Base-by-base conservation (phyloP, 2,888 invertebrate species). In the Sarcophaga variegata region DNA sequence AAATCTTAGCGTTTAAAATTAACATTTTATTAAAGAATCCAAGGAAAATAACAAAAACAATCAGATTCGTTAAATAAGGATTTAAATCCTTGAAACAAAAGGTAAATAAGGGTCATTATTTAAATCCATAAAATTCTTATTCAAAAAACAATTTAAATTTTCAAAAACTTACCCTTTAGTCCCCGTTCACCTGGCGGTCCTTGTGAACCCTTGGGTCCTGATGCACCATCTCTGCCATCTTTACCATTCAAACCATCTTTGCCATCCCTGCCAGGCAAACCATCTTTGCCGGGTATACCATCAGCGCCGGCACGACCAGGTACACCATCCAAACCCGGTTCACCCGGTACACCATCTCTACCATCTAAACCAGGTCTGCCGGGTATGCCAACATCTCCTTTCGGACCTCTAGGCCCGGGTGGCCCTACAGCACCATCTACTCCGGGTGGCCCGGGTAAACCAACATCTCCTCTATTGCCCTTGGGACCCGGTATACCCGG, bases 341-440 rank as follows among this genome's bases (percentile, higher is more conserved):
- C 97, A 0, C 98, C 98, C 0, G 98, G 98, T 0, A 98, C 96
- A 4, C 98, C 98, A 89, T 98, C 97, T 79, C 97, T 94, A 0
- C 98, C 98, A 90, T 98, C 98, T 2, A 98, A 93, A 0, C 97
- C 97, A 0, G 95, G 95, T 67, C 95, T 95, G 0, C 97, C 97
- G 59, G 96, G 95, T 89, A 96, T 95, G 47, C 97, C 97, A 92
- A 91, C 89, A 85, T 93, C 91, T 62, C 93, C 93, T 87, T 94
- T 94, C 4, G 93, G 92, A 0, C 94, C 94, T 0, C 93, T 90
- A 0, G 93, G 91, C 2, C 94, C 93, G 0, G 90, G 20, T 0
- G 90, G 88, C 5, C 93, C 93, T 76, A 89, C 86, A 17, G 90
- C 88, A 5, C 93, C 93, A 85, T 94, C 95, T 6, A 95, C 94